Conservation (phyloP, 1,140 invertebrate species). For the Orius laevigatus region DNA sequence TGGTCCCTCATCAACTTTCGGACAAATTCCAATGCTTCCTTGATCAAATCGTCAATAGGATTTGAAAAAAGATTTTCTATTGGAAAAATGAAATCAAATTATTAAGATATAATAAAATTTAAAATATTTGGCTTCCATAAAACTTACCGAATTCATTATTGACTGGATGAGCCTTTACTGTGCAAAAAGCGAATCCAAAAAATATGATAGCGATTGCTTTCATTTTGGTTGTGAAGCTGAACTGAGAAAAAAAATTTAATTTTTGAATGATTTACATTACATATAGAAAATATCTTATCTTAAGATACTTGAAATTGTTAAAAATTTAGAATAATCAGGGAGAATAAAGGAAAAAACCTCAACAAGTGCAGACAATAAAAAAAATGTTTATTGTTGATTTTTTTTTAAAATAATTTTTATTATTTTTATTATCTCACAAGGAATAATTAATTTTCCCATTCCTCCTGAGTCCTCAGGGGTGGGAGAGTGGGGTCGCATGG, state of each 20-base stretch:
- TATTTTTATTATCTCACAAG: no score
- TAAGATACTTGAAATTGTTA: no score
- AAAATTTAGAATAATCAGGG: no score
- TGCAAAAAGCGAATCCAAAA: no score
- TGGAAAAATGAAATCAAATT: slow-evolving; percentile 3
- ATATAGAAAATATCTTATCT: not conserved
- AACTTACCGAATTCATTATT: not conserved
- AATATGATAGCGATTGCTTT: not conserved
- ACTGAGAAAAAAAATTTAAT: no score
- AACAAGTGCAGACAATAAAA: no score
- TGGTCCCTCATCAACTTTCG: slow-evolving; percentile 3
- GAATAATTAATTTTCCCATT: no score
- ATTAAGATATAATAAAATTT: not conserved
- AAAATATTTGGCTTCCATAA: not conserved
- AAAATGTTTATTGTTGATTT: no score
- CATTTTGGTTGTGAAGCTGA: not conserved
- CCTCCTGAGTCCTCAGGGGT: no score
- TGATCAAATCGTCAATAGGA: slow-evolving; percentile 8
- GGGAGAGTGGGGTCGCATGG: no score
- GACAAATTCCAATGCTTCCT: slow-evolving; percentile 10
- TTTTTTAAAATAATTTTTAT: no score
- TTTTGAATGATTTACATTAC: not conserved
- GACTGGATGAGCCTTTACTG: not conserved
- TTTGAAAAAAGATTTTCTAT: not conserved
- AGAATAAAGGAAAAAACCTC: no score